A percentile compares a stretch with the other conserved stretches of the same genome.
These are phyloP conservation scores for Lepidurus packardi DNA, from an alignment of 1,140 invertebrate species.

Conservation along the genomic window DNA sequence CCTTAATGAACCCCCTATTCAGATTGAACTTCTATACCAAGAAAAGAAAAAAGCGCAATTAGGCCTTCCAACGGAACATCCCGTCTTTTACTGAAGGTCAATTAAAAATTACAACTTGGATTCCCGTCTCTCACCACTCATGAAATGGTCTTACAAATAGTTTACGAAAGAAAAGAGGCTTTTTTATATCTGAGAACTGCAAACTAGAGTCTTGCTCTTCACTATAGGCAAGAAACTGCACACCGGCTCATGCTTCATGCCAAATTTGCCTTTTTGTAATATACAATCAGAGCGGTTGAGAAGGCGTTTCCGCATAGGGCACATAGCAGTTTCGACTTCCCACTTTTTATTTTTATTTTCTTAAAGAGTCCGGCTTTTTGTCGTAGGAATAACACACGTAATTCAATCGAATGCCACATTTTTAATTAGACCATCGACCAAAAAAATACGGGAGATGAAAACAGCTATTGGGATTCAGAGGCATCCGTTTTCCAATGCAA, in stretches of 20 bases:
- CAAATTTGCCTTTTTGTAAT: not conserved
- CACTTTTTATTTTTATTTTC: no score
- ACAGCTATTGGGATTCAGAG: slow-evolving; percentile 12
- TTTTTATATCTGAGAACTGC: no score
- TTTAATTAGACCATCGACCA: slow-evolving; percentile 18
- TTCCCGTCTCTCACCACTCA: not conserved
- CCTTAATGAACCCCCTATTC: not conserved
- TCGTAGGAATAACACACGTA: not conserved
- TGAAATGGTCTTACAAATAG: not conserved
- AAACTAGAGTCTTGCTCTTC: no score
- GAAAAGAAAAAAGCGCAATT: not conserved
- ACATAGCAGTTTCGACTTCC: not conserved
- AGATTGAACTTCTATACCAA: not conserved
- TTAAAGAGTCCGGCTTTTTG: not conserved
- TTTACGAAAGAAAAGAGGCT: no score
- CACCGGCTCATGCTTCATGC: not conserved
- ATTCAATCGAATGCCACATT: not conserved
- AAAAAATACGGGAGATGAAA: slow-evolving; percentile 1
- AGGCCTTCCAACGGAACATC: not conserved
- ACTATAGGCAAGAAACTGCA: no score
- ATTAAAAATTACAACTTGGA: not conserved
- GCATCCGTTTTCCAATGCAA: not conserved
- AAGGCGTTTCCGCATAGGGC: not conserved
- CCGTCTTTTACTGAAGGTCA: not conserved
- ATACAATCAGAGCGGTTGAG: not conserved